Percentiles rank a stretch among this genome's conserved stretches.
Evolutionary conservation across 2,113 vertebrate species (phyloP).

Genomic region (Calidris pygmaea): DNA sequence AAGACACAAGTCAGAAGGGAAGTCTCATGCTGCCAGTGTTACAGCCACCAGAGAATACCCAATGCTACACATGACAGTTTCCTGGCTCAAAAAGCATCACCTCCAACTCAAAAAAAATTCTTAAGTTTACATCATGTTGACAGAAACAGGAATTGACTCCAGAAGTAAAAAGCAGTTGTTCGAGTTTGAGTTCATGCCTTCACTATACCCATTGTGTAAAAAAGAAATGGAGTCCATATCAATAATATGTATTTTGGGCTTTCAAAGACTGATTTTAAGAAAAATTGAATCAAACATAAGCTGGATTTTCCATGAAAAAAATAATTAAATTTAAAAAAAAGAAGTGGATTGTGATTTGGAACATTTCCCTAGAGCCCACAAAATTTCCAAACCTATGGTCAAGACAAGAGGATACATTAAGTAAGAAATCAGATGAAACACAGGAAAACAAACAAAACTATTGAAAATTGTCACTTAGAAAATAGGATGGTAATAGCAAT

Average conservation of each 20-base stretch:
- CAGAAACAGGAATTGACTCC: neutral
- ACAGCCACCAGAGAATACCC: neutral
- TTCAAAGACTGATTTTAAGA: neutral
- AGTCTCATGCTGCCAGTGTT: neutral
- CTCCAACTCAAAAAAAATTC: neutral
- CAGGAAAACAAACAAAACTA: neutral
- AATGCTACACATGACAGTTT: neutral
- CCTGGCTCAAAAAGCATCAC: neutral
- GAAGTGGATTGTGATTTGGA: neutral
- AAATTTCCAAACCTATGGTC: neutral
- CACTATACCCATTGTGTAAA: neutral
- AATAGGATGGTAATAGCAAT: neutral
- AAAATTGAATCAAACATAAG: neutral
- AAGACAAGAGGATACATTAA: neutral
- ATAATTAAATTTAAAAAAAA: neutral
- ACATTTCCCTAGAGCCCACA: neutral
- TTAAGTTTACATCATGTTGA: neutral
- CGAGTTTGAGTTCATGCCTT: neutral
- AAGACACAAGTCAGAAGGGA: neutral
- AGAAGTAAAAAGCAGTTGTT: neutral
- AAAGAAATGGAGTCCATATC: neutral
- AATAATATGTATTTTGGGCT: neutral
- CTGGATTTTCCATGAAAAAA: neutral
- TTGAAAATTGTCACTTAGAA: constrained; percentile 16
- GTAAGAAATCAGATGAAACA: neutral